phyloP scores from a whole-genome alignment of 2,888 invertebrate species.

The Melolontha melolontha region DNA sequence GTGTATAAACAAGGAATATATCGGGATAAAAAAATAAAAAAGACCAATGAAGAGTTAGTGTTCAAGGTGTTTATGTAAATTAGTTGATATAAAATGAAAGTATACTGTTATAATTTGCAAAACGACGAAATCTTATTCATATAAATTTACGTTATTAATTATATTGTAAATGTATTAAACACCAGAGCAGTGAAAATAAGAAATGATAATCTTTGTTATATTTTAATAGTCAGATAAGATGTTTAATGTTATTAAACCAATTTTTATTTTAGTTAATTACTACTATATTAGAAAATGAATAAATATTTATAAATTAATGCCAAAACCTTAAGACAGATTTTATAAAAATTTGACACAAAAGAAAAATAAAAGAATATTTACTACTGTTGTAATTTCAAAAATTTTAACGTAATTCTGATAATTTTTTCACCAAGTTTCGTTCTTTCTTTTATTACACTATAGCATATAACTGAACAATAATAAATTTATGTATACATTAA shows the following conservation, averaged over 20 bases:
- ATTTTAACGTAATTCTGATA: constrained; percentile 3
- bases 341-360: constrained; percentile 4
- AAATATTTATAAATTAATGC: too few relatives aligned
- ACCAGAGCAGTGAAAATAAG: too few relatives aligned
- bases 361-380: not conserved
- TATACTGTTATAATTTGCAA: constrained; percentile 17
- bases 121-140: not conserved
- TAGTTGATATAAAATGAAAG: constrained; percentile 14
- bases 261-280: not conserved
- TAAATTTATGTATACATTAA: too few relatives aligned
- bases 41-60: constrained; percentile 36
- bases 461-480: too few relatives aligned
- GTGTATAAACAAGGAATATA: constrained; percentile 13
- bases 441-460: too few relatives aligned
- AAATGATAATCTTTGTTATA: too few relatives aligned
- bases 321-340: constrained; percentile 36
- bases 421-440: too few relatives aligned
- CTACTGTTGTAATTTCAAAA: constrained; percentile 11
- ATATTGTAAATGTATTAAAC: not conserved
- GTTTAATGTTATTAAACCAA: not conserved
- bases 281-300: not conserved
- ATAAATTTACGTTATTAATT: constrained; percentile 3
- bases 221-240: too few relatives aligned
- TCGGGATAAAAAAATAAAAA: constrained; percentile 1
- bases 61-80: constrained; percentile 33